These are phyloP conservation scores for Mionectes macconnelli DNA, from an alignment of 2,113 vertebrate genomes.

Conservation along the genomic window DNA sequence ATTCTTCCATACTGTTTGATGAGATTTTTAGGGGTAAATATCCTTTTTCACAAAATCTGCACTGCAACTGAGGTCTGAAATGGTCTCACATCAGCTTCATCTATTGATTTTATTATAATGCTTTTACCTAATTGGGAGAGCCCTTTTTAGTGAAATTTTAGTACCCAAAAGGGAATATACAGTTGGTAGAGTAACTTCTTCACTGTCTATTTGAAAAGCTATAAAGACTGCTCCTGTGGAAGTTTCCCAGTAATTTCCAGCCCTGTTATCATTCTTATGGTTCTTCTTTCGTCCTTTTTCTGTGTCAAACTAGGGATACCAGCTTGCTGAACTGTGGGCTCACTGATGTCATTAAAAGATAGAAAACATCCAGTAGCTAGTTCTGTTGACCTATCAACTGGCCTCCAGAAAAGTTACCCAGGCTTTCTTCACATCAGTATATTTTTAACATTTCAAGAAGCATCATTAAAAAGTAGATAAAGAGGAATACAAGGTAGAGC, in stretches of 20 bases:
- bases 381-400: neutral
- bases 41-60: neutral
- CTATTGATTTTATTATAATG: neutral
- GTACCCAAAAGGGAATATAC: neutral
- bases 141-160: neutral
- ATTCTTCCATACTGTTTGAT: neutral
- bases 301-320: neutral
- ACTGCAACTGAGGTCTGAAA: accelerated
- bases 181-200: neutral
- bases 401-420: neutral
- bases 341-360: accelerated
- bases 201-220: neutral
- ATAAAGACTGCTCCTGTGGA: neutral
- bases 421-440: neutral
- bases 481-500: neutral
- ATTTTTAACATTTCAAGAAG: neutral
- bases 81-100: neutral
- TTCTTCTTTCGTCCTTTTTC: neutral
- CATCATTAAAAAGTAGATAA: neutral
- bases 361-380: neutral
- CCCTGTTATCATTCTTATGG: neutral
- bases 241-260: neutral
- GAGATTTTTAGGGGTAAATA: neutral
- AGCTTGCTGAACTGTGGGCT: neutral
- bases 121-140: neutral